Base-by-base conservation (phyloP, 1,140 invertebrate genomes). In the Hyles vespertilio region DNA sequence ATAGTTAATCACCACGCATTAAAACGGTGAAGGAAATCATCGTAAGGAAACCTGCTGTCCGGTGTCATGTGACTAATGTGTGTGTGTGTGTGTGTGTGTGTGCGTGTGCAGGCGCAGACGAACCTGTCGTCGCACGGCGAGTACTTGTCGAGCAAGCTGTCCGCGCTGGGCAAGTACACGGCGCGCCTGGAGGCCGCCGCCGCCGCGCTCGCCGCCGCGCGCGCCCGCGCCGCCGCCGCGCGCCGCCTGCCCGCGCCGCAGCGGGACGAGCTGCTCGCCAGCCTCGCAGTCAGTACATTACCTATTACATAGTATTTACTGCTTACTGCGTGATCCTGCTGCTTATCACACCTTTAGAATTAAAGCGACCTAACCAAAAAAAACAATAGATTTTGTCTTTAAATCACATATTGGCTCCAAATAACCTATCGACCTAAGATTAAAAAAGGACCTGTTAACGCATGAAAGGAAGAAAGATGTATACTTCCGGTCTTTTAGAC, bases 81-180 rank as follows among this genome's bases (percentile, higher is more conserved):
- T 55, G 51, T 50, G 5, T 34, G 7, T 2, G 32, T 60, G n/a
- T 12, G 50, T 32, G 22, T 32, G 32, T 7, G 22, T 34, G n/a
- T 3, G 40, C 12, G 10, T 10, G 43, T 43, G 47, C 65, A 83
- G 91, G 88, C 89, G 3, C 81, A 88, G 56, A 62, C 72, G 0
- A 83, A 80, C 61, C 77, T 93, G 51, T 83, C 87, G 7, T 85
- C 84, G 48, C 92, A 93, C 71, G 88, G 90, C 8, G 90, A 92
- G 65, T 92, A 92, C 61, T 89, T 93, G 3, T 89, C 90, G 68
- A 86, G 89, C 55, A 93, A 92, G 79, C 81, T 94, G 65, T 75
- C 86, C 4, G 92, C 92, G 48, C 81, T 94, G 66, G 90, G 89
- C 76, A 92, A 92, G 73, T 91, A 92, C 69, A 84, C 89, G 5